Evolutionary conservation across 2,888 invertebrate genomes (phyloP), one percentile per base, ranked within the genome.

Genomic region (Eupeodes luniger): DNA sequence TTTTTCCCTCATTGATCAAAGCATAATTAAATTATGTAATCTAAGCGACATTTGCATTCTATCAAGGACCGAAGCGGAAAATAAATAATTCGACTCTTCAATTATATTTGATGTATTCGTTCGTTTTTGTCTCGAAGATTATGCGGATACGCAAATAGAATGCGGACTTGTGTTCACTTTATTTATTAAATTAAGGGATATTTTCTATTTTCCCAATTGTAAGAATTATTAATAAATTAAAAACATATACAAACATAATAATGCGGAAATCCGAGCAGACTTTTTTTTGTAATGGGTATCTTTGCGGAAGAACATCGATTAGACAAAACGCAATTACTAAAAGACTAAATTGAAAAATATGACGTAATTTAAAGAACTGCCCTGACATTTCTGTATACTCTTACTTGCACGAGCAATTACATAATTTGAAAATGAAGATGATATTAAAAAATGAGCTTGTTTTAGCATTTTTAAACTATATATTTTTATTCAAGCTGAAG

Each of bases 21-120:
- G 86, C 83, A 87, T 83, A 87, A 87, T 87, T 87, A 80, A 87
- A 87, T 87, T 83, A 76, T 76, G 83, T 83, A 80, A 83, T 83
- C 83, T 83, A 83, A 87, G 72, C 79, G 83, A 80, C 83, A 76
- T 83, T 87, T 83, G 83, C 83, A 79, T 83, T 79, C 72, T 80
- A 87, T 87, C 86, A 80, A 76, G 75, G 61, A 44, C 53, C 61
- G 62, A 51, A 66, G 40, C 53, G 64, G 57, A 70, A 75, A 74
- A 82, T 79, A 86, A 82, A 86, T 82, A 16, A 44, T 70, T 51
- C 55, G 67, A 16, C n/a, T 67, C 51, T 67, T 51, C 51, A 67
- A 67, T 55, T 55, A 70, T 36, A n/a, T 36, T 36, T 51, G 53
- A 53, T 40, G 55, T 70, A 34, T 55, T 44, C 44, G 40, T 14